A percentile compares a stretch with the other conserved stretches of the same genome.
These are phyloP conservation scores for Pristiophorus japonicus DNA, from an alignment of 2,113 vertebrate genomes.

Conservation along the genomic window DNA sequence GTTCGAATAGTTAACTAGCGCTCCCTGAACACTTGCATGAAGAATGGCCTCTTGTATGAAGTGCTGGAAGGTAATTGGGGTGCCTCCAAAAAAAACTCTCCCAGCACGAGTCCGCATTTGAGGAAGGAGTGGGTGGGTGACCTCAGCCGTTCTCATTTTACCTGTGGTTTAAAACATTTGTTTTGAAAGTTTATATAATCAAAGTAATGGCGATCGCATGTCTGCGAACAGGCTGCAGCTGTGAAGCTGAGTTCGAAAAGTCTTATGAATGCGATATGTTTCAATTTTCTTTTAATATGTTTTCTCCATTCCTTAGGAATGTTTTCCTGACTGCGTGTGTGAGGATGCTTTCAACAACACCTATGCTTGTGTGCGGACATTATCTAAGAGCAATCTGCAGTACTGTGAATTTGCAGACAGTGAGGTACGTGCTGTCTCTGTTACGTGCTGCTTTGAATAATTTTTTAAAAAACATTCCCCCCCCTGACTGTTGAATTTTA, in stretches of 20 bases:
- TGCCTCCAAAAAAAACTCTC: background rate
- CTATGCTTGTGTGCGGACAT: constrained; percentile 64
- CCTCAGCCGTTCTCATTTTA: background rate
- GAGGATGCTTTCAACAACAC: constrained; percentile 70
- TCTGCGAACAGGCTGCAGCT: background rate
- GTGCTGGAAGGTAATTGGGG: background rate
- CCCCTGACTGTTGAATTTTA: too few relatives aligned
- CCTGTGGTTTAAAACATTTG: background rate
- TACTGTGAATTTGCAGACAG: constrained; percentile 71
- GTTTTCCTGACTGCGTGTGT: constrained; percentile 70
- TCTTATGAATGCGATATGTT: background rate
- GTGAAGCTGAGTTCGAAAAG: background rate
- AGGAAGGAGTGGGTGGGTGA: background rate
- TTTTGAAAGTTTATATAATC: background rate
- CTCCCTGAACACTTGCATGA: background rate
- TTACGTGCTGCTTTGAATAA: background rate
- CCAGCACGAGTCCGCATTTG: background rate
- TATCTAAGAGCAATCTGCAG: constrained; percentile 54
- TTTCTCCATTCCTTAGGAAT: constrained; percentile 51
- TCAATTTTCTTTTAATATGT: background rate
- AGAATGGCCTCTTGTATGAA: too few relatives aligned
- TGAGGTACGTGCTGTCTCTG: constrained; percentile 47
- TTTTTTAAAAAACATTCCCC: background rate
- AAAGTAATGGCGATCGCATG: background rate
- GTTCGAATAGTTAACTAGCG: background rate